Evolutionary conservation across 2,113 vertebrate genomes (phyloP), one percentile per base, ranked within the genome.

Genomic region (Erythrocercus mccallii): DNA sequence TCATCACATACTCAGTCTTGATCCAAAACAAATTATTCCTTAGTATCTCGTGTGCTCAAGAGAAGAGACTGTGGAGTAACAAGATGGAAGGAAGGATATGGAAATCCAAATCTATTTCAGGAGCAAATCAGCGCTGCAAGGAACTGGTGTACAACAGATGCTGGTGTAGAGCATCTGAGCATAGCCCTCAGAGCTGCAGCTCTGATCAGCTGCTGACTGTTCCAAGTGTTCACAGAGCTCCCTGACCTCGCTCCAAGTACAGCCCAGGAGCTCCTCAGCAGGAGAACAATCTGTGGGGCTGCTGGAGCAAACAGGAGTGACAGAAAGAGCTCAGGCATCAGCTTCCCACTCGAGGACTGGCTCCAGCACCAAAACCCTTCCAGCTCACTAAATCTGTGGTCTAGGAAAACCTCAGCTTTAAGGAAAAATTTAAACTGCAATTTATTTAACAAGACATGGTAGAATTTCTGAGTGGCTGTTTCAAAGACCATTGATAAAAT

Each of bases 161-260:
- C 12, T 45, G n/a, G 17, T 31, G 18, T 3, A 54, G 44, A 68
- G 31, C 28, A 28, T 4, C 25, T 54, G 60, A 15, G 28, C 47
- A 84, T 56, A 86, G 20, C 28, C 28, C 68, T 25, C 16, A 20
- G n/a, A 73, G 42, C 65, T 84, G 68, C 76, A 44, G 64, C 15
- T 85, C 47, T 31, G 31, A 74, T 7, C 30, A 28, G 61, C 40
- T 53, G 35, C 27, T 68, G 24, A 8, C 11, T 8, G 12, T 7
- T 45, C 19, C 7, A 14, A 14, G 50, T 3, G 6, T 19, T 50
- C 40, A 37, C 33, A 72, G 81, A 53, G 9, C 65, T 27, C 78
- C 76, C 2, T 19, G 24, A 37, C 37, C 45, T 80, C 0, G 0
- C 45, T 27, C 12, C 0, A 57, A 37, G 11, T 2, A 16, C 37